Evolutionary conservation across 2,888 invertebrate species (phyloP).

Genomic region (Conops quadrifasciatus): DNA sequence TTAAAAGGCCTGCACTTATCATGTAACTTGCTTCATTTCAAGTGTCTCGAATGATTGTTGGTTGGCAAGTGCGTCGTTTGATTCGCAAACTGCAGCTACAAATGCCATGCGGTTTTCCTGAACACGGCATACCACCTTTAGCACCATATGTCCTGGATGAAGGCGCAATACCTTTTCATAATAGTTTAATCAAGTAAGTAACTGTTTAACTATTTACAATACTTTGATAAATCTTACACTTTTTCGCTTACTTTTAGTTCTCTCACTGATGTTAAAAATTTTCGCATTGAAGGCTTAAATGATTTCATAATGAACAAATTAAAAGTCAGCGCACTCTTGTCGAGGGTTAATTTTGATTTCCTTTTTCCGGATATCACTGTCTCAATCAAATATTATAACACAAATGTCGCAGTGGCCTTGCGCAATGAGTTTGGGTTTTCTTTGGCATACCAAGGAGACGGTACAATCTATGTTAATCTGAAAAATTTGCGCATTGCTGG

Average conservation of each 20-base stretch:
- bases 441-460: slow-evolving; percentile 55
- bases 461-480: slow-evolving; percentile 53
- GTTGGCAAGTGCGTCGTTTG: slow-evolving; percentile 56
- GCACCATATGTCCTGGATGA: slow-evolving; percentile 53
- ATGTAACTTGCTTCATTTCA: too few species aligned
- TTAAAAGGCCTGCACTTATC: too few species aligned
- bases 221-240: background rate
- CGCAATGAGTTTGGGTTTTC: slow-evolving; percentile 52
- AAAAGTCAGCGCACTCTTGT: slow-evolving; percentile 53
- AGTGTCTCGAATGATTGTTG: slow-evolving; percentile 53
- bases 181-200: slow-evolving; percentile 49
- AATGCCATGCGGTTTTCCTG: slow-evolving; percentile 58
- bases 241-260: background rate
- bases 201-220: background rate
- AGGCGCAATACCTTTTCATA: slow-evolving; percentile 46
- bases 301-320: slow-evolving; percentile 55
- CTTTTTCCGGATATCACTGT: slow-evolving; percentile 53
- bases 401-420: slow-evolving; percentile 54
- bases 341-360: slow-evolving; percentile 55
- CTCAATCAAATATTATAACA: slow-evolving; percentile 53
- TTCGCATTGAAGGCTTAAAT: slow-evolving; percentile 57
- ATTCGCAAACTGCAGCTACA: slow-evolving; percentile 54
- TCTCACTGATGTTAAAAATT: slow-evolving; percentile 46
- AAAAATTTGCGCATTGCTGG: slow-evolving; percentile 54
- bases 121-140: slow-evolving; percentile 54